These are phyloP conservation scores for Nomada lathburiana DNA, from an alignment of 2,888 invertebrate species.

Conservation along the genomic window DNA sequence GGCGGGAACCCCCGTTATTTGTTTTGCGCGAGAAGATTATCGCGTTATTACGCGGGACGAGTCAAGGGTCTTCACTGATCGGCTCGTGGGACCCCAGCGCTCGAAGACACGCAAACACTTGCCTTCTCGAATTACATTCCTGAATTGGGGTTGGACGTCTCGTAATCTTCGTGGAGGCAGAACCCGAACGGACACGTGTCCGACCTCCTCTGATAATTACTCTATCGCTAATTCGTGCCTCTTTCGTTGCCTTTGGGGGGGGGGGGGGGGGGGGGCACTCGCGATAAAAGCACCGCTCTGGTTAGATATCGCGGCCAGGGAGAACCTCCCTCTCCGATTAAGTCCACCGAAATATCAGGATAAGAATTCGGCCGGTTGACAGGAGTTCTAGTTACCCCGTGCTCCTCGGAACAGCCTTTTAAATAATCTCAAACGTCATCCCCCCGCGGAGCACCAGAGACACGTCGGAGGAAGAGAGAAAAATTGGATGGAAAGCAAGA, in stretches of 20 bases:
- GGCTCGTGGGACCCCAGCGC: constrained; percentile 33
- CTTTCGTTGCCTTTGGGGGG: neutral
- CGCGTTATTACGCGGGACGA: constrained; percentile 80
- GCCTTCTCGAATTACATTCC: constrained; percentile 78
- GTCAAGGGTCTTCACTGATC: constrained; percentile 75
- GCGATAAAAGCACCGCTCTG: neutral
- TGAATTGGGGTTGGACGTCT: constrained; percentile 67
- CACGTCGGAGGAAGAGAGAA: constrained; percentile 44
- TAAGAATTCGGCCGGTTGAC: constrained; percentile 14
- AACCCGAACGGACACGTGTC: constrained; percentile 48
- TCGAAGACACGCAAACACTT: constrained; percentile 73
- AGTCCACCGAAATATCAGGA: neutral
- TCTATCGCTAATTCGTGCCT: constrained; percentile 11
- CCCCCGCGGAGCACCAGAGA: neutral
- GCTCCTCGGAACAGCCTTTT: constrained; percentile 27
- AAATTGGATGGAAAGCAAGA: constrained; percentile 49
- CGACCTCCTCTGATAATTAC: constrained; percentile 40
- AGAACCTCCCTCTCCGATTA: too few species aligned
- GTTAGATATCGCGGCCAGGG: neutral
- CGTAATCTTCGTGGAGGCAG: constrained; percentile 54
- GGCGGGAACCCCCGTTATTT: constrained; percentile 73
- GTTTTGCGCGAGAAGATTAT: constrained; percentile 83
- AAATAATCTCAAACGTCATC: constrained; percentile 71
- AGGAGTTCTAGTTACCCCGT: constrained; percentile 42
- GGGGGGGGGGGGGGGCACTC: neutral